Percentiles rank a stretch among this genome's conserved stretches.
Evolutionary conservation across 2,113 vertebrate genomes (phyloP).

Genomic region (Solea solea): DNA sequence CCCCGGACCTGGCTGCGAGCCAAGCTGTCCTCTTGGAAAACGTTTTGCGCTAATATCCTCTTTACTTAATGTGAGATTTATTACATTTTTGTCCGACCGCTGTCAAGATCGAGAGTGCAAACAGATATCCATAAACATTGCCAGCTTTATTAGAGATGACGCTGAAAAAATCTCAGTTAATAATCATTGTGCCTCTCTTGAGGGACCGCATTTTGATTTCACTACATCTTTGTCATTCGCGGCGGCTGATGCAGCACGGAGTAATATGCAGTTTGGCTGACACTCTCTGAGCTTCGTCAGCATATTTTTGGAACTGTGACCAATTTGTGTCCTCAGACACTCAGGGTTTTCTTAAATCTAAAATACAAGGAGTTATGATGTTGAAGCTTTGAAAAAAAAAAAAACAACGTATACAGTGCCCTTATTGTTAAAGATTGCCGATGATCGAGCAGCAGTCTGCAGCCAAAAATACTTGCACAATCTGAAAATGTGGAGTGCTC

Average conservation of each 20-base stretch:
- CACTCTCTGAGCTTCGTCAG: slow-evolving; percentile 44
- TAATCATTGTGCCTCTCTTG: slow-evolving; percentile 49
- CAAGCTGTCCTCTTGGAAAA: slow-evolving; percentile 65
- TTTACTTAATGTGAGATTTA: slow-evolving; percentile 56
- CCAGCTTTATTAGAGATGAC: slow-evolving; percentile 34
- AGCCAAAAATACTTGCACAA: slow-evolving; percentile 1
- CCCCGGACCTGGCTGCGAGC: slow-evolving; percentile 46
- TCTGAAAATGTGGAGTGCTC: too few relatives aligned
- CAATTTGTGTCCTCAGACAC: slow-evolving; percentile 41
- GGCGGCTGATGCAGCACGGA: slow-evolving; percentile 40
- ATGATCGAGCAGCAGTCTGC: slow-evolving; percentile 13
- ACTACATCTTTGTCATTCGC: slow-evolving; percentile 57
- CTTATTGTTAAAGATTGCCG: background rate
- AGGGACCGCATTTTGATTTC: slow-evolving; percentile 65
- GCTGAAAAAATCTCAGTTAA: slow-evolving; percentile 64
- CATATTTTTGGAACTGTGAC: slow-evolving; percentile 39
- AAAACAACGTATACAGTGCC: too few relatives aligned
- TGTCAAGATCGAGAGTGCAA: slow-evolving; percentile 45
- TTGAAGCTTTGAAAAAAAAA: slow-evolving; percentile 5
- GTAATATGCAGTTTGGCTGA: slow-evolving; percentile 43
- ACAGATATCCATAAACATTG: slow-evolving; percentile 62
- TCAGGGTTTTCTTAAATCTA: slow-evolving; percentile 34
- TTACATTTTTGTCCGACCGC: slow-evolving; percentile 44
- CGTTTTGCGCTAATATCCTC: slow-evolving; percentile 51
- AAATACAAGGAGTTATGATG: slow-evolving; percentile 36